These are phyloP conservation scores for Cyclura pinguis DNA, from an alignment of 2,797 vertebrate genomes.

Conservation along the genomic window DNA sequence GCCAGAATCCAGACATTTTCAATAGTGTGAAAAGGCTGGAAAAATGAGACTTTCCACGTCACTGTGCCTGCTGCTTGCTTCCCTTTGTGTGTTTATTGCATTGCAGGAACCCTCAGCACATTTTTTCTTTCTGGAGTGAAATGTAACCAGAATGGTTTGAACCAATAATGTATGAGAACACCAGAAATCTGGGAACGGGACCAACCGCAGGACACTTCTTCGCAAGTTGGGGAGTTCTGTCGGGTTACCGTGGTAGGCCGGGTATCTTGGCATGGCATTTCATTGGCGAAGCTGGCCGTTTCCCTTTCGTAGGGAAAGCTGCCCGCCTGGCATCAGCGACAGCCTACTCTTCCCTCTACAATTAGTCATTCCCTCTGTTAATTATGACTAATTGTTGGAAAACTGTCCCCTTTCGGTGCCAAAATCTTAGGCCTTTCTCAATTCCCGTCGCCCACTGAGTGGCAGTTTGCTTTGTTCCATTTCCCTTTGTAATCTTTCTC, in stretches of 20 bases:
- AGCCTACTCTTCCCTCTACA: rapidly evolving
- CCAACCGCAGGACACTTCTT: not conserved
- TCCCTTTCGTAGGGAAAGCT: not conserved
- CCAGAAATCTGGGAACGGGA: not conserved
- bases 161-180: constrained; percentile 22
- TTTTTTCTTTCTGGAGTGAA: not conserved
- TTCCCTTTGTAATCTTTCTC: not conserved
- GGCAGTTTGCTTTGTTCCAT: not conserved
- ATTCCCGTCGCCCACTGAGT: constrained; percentile 19
- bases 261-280: not conserved
- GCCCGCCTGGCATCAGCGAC: constrained; percentile 22
- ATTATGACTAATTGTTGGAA: constrained; percentile 26
- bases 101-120: not conserved
- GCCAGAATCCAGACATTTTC: not conserved
- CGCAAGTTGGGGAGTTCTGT: not conserved
- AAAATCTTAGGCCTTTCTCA: constrained; percentile 53
- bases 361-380: constrained; percentile 51
- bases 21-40: not conserved
- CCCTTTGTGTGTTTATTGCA: not conserved
- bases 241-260: constrained; percentile 28
- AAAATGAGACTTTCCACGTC: not conserved
- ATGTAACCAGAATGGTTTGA: not conserved
- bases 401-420: constrained; percentile 18
- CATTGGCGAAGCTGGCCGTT: not conserved
- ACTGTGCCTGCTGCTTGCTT: not conserved